These are phyloP conservation scores for Campylomormyrus tamandua DNA, from an alignment of 2,113 vertebrate genomes.

Conservation along the genomic window DNA sequence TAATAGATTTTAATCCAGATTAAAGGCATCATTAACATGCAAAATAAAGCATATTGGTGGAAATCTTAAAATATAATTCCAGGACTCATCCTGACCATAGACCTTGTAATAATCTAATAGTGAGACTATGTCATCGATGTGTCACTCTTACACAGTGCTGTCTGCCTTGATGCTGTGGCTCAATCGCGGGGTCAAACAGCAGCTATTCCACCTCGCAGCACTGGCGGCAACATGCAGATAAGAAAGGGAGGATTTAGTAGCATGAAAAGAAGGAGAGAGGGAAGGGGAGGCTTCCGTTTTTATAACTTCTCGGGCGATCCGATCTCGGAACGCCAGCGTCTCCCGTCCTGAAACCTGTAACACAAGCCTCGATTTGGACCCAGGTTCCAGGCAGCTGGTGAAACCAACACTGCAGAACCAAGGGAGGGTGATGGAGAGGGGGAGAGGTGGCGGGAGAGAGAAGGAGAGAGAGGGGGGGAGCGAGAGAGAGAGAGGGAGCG, in stretches of 20 bases:
- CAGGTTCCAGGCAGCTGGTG: slow-evolving; percentile 5
- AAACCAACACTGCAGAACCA: slow-evolving; percentile 15
- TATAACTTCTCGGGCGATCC: neutral
- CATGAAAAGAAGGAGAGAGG: neutral
- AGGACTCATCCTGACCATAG: neutral
- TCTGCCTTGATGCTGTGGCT: neutral
- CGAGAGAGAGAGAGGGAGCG: slow-evolving; percentile 28
- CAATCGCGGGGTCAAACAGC: neutral
- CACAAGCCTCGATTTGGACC: neutral
- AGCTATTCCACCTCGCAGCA: neutral
- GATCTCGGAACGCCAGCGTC: neutral
- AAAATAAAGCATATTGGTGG: neutral
- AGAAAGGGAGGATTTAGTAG: neutral
- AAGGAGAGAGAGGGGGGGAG: neutral
- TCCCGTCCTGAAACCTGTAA: neutral
- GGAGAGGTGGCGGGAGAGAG: slow-evolving; percentile 16
- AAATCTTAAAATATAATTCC: neutral
- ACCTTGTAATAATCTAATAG: neutral
- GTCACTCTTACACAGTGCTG: neutral
- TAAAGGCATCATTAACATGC: neutral
- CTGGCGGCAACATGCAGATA: neutral
- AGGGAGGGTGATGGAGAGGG: slow-evolving; percentile 25
- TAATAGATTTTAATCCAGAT: slow-evolving; percentile 3
- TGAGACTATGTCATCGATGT: neutral
- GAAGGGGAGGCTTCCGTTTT: neutral